Evolutionary conservation across 2,113 vertebrate genomes (phyloP), one percentile per base, ranked within the genome.

Genomic region (Hemiscyllium ocellatum): DNA sequence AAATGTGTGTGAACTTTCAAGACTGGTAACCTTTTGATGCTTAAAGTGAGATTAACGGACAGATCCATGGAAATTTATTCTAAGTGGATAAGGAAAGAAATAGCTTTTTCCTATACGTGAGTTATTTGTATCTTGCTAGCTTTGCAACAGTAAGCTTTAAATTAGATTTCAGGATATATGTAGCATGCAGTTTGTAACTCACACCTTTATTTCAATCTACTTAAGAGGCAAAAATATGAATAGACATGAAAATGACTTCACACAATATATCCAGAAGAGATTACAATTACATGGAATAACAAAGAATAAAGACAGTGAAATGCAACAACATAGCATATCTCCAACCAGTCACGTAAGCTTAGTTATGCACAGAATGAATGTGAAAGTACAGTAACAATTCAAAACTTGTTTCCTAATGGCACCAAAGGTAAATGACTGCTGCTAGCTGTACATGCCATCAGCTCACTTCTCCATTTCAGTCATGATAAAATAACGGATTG

Each of bases 131-230:
- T n/a, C 2, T 66, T 66, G 29, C 33, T 93, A 93, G 33, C 33
- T 65, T 66, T 7, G 33, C 22, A 66, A 33, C 33, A 93, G 20
- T 93, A n/a, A 33, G 66, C 61, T 93, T 93, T 93, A 90, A 65
- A 29, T 29, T 65, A 65, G 89, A 93, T 93, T 66, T 93, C 89
- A 93, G 33, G 52, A 37, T 93, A 93, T 93, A 93, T 42, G 17
- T 93, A 66, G 66, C 89, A 93, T 33, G 37, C 22, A 37, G 87
- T 61, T 90, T 90, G 61, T 93, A 93, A 93, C 66, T 93, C 89
- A 93, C 33, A 93, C 61, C 87, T 65, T 33, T 17, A 93, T 93
- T 93, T 66, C 61, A 93, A 93, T 42, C 33, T 68, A 66, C 37
- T 66, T 68, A 93, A n/a, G 33, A n/a, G 61, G 15, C 89, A 66